Evolutionary conservation across 1,140 invertebrate genomes (phyloP), one percentile per base, ranked within the genome.

Genomic region (Drosophila suzukii): DNA sequence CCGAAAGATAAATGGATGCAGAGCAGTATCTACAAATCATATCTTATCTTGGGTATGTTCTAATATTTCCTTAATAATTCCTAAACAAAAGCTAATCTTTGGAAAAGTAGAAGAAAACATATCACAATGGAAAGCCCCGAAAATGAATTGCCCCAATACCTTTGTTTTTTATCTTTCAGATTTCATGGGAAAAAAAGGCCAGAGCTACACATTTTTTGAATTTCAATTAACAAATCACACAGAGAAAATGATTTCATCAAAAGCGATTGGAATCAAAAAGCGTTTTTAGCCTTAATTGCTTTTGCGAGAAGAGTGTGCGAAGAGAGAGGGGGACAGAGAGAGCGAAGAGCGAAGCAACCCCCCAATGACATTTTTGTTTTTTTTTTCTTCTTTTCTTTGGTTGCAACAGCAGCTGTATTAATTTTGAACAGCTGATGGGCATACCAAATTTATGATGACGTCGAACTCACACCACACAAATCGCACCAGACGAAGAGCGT

Each of bases 371-470:
- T 60, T 74, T 5, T 32, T 34, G 7, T 81, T 55, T 43, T 7
- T 62, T 10, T 49, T 30, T 7, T 38, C n/a, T 36, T 36, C 36
- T 62, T 27, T 57, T 3, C 3, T 27, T 27, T 36, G 13, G 5
- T 38, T 47, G 59, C 61, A 49, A 44, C 55, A 81, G 70, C 79
- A 68, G 81, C 63, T 80, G 78, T 80, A 86, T 86, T 71, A 56
- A 68, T 82, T 86, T 78, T 67, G 63, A 88, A 85, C 82, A 85
- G 82, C 82, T 85, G 82, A 85, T 85, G 70, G 70, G 65, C 75
- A 75, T 88, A 88, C 63, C 46, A 71, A 82, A 85, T 85, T 85
- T 81, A 88, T 82, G 77, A 59, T 67, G 72, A 80, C 61, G 81
- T 50, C 55, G 73, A 53, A 30, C 53, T 50, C n/a, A 43, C 66